A percentile compares a stretch with the other conserved stretches of the same genome.
Conservation (phyloP, 2,888 invertebrate species). For the Scaeva pyrastri region DNA sequence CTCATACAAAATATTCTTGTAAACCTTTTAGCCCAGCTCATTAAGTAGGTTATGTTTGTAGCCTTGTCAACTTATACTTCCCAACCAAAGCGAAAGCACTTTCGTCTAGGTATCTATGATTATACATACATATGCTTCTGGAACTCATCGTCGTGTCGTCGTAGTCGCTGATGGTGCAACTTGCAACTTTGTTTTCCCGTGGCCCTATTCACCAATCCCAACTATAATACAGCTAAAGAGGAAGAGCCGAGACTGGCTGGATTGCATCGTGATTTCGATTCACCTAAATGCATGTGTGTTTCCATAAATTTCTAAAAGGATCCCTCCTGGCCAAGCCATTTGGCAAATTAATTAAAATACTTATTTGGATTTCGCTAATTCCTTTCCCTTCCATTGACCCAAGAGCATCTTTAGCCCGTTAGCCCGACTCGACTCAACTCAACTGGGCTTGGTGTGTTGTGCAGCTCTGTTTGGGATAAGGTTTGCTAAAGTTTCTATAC, state of each 20-base stretch:
- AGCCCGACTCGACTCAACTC: too few species aligned
- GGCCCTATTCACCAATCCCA: neutral
- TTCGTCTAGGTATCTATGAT: slow-evolving; percentile 15
- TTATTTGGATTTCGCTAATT: slow-evolving; percentile 76
- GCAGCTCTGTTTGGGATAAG: slow-evolving; percentile 3
- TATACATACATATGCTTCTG: too few species aligned
- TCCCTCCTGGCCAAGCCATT: slow-evolving; percentile 65
- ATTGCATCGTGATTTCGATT: slow-evolving; percentile 24
- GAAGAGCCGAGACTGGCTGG: neutral
- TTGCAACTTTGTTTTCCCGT: slow-evolving; percentile 18
- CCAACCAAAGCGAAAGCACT: slow-evolving; percentile 59
- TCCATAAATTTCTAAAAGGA: slow-evolving; percentile 63
- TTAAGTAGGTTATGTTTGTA: slow-evolving; percentile 43
- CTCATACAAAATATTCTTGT: slow-evolving; percentile 49
- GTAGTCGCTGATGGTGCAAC: neutral
- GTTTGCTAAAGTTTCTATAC: slow-evolving; percentile 14
- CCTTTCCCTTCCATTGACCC: slow-evolving; percentile 62
- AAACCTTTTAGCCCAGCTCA: slow-evolving; percentile 60
- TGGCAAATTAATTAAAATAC: slow-evolving; percentile 76
- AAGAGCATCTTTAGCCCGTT: slow-evolving; percentile 59
- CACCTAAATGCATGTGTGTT: slow-evolving; percentile 46
- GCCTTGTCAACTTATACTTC: slow-evolving; percentile 40
- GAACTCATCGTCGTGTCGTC: too few species aligned
- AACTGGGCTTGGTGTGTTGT: too few species aligned
- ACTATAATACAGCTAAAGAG: too few species aligned